These are phyloP conservation scores for Epistrophella euchroma DNA, from an alignment of 2,888 invertebrate genomes.

Conservation along the genomic window DNA sequence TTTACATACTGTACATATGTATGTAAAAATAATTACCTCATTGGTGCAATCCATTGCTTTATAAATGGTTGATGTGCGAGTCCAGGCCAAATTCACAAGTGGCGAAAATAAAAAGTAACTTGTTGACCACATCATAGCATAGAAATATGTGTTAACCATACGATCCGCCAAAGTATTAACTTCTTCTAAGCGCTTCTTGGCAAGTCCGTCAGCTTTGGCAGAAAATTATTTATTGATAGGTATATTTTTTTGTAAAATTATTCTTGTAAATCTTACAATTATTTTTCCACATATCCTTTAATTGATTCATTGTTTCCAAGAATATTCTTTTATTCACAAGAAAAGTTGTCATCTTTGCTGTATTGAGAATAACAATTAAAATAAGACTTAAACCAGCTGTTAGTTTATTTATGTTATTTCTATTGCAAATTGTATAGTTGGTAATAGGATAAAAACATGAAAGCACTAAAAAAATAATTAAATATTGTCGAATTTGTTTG, in stretches of 20 bases:
- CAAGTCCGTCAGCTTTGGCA: not conserved
- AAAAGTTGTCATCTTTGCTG: constrained; percentile 78
- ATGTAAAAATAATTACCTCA: constrained; percentile 36
- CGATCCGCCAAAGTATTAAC: constrained; percentile 77
- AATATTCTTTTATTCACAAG: constrained; percentile 78
- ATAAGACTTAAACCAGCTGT: constrained; percentile 13
- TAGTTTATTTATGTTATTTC: not conserved
- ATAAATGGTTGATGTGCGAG: not conserved
- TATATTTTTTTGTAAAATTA: not conserved
- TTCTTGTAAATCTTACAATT: constrained; percentile 76
- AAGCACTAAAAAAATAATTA: not conserved
- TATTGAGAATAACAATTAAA: constrained; percentile 12
- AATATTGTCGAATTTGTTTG: not conserved
- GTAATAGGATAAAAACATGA: constrained; percentile 1
- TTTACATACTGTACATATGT: too few relatives aligned
- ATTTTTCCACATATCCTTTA: constrained; percentile 78
- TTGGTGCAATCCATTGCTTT: constrained; percentile 6
- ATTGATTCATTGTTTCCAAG: constrained; percentile 78
- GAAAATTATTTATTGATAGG: not conserved
- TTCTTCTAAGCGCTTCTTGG: constrained; percentile 70
- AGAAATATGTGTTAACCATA: constrained; percentile 78
- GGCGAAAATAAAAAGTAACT: not conserved
- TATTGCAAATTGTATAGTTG: constrained; percentile 3
- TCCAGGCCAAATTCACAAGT: constrained; percentile 3
- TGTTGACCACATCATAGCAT: constrained; percentile 77